Base-by-base conservation (phyloP, 2,113 vertebrate species). In the Cephalopterus ornatus region DNA sequence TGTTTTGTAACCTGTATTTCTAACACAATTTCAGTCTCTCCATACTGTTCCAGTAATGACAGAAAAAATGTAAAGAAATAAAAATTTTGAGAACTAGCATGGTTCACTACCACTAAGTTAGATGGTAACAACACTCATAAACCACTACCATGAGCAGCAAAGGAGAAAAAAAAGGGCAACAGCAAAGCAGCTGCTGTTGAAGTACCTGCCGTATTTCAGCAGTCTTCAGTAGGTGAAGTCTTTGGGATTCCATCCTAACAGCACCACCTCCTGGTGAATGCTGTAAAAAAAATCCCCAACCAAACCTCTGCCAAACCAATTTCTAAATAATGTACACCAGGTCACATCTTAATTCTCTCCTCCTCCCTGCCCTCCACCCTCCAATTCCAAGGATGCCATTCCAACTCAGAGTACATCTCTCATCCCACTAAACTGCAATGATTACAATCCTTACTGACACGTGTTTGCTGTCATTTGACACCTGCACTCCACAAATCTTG, bases 211-310 rank as follows among this genome's bases (percentile, higher is more conserved):
- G 1, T 7, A 56, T 35, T 71, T 53, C 33, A 53, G 6, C n/a
- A 37, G 14, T 8, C 32, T 46, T 22, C 28, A 35, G 32, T 2
- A 42, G 14, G 19, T 1, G 4, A 21, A 16, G 7, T 50, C 27
- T 32, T 53, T 23, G 11, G 14, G 37, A 37, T 55, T 80, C 82
- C 47, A 50, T 77, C 27, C 78, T 28, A 53, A 66, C 55, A 95
- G 93, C 95, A 87, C 96, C 95, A 94, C 70, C 95, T 91, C 39
- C 76, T 82, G 95, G 91, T 47, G 14, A 35, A 35, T 1, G 22
- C n/a, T 30, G 9, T 12, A 49, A 73, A 75, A 59, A 59, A 70
- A 49, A 1, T 0, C 2, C 21, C 32, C 27, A 44, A 53, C 4
- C 21, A 58, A 47, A 82, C 56, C 41, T 56, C 35, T 74, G 39